Conservation (phyloP, 1,140 invertebrate genomes). For the Drosophila kikkawai region DNA sequence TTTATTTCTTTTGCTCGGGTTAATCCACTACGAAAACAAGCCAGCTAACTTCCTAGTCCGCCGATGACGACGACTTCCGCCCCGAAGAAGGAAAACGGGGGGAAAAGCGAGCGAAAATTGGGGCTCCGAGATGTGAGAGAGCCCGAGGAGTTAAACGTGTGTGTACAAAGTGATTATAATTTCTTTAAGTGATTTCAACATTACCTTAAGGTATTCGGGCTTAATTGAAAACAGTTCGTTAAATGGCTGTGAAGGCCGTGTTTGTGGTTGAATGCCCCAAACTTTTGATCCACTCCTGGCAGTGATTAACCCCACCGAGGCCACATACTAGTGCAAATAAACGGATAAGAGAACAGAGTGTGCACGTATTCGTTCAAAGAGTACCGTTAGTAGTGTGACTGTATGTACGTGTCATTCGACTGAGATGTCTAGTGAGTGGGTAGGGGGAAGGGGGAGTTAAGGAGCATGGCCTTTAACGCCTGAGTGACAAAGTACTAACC, state of each 20-base stretch:
- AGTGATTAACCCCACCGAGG: slow-evolving; percentile 58
- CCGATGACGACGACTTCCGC: not conserved
- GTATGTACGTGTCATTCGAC: slow-evolving; percentile 4
- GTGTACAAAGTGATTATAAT: slow-evolving; percentile 83
- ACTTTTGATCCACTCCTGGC: slow-evolving; percentile 45
- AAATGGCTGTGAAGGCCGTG: slow-evolving; percentile 60
- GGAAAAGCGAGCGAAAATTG: not conserved
- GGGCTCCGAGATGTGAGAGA: slow-evolving; percentile 3
- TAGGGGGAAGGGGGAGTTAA: not conserved
- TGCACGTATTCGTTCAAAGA: not conserved
- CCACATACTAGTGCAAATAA: slow-evolving; percentile 4
- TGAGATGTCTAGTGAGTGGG: not conserved
- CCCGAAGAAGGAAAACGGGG: not conserved
- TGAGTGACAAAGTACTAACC: slow-evolving; percentile 16
- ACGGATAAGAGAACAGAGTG: not conserved
- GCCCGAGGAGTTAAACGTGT: slow-evolving; percentile 73
- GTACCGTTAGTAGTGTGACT: slow-evolving; percentile 13
- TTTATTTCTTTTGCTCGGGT: slow-evolving; percentile 78
- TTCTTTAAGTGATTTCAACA: slow-evolving; percentile 81
- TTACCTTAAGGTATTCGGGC: slow-evolving; percentile 75
- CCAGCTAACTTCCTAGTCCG: slow-evolving; percentile 17
- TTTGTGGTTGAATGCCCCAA: slow-evolving; percentile 70
- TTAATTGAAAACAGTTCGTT: slow-evolving; percentile 79
- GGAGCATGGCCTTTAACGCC: slow-evolving; percentile 8
- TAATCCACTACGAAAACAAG: slow-evolving; percentile 78